Evolutionary conservation across 2,797 vertebrate species (phyloP).

Genomic region (Kryptopterus vitreolus): DNA sequence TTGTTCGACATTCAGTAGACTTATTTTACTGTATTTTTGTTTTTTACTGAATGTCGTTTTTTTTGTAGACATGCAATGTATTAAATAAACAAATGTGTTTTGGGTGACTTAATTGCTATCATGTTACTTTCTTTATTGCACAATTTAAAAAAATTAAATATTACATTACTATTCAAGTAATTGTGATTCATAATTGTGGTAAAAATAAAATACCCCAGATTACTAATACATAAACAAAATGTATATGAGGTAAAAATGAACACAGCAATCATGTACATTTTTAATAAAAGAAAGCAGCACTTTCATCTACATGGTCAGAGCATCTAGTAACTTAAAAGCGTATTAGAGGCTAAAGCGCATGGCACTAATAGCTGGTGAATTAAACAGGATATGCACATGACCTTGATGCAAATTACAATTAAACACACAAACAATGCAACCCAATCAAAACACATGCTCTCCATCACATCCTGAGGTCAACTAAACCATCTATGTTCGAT

Average conservation of each 20-base stretch:
- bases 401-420: constrained; percentile 46
- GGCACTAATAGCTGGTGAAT: constrained; percentile 38
- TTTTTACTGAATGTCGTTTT: not conserved
- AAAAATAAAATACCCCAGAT: not conserved
- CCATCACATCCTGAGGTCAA: constrained; percentile 47
- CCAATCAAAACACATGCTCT: constrained; percentile 58
- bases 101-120: not conserved
- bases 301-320: not conserved
- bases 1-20: not conserved
- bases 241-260: not conserved
- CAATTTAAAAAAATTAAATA: no score
- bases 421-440: constrained; percentile 28
- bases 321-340: constrained; percentile 16
- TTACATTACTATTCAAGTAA: not conserved
- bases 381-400: constrained; percentile 47
- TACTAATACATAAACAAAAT: not conserved
- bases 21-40: not conserved
- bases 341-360: constrained; percentile 43
- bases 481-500: not conserved
- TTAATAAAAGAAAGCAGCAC: not conserved
- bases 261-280: not conserved
- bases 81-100: not conserved
- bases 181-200: not conserved
- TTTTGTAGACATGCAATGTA: not conserved
- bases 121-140: no score